phyloP scores from a whole-genome alignment of 2,113 vertebrate species.

The Misgurnus mizolepis region DNA sequence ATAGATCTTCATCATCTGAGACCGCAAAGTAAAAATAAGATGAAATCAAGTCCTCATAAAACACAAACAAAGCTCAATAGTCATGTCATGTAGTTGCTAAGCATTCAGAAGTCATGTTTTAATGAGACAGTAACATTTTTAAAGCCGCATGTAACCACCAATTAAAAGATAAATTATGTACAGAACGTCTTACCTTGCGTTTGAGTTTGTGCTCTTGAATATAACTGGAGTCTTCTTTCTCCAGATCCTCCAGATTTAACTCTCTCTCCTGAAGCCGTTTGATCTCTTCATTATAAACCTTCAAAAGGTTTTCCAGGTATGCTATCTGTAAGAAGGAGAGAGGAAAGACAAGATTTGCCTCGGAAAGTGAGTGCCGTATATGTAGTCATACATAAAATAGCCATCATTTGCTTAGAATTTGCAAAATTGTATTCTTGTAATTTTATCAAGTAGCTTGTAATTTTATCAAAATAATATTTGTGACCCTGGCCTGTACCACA shows the following conservation, averaged over 20 bases:
- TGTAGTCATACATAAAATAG: too few relatives aligned
- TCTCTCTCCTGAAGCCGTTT: constrained; percentile 82
- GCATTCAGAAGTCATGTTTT: too few relatives aligned
- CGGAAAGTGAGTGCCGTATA: not conserved
- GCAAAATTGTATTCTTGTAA: too few relatives aligned
- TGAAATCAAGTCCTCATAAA: too few relatives aligned
- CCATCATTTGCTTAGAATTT: too few relatives aligned
- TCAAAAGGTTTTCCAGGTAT: constrained; percentile 85
- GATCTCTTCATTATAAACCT: constrained; percentile 83
- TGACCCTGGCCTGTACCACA: too few relatives aligned
- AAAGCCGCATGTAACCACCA: too few relatives aligned
- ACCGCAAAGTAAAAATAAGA: not conserved
- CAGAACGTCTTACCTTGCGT: constrained; percentile 70
- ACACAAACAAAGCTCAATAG: not conserved
- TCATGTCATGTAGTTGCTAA: too few relatives aligned
- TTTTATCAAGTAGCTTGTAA: too few relatives aligned
- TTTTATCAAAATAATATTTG: too few relatives aligned
- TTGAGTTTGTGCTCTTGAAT: constrained; percentile 91
- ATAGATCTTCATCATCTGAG: constrained; percentile 86
- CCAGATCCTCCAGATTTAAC: constrained; percentile 80
- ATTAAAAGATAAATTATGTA: too few relatives aligned
- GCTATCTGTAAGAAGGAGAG: constrained; percentile 72
- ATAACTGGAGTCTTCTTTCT: constrained; percentile 80
- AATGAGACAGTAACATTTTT: too few relatives aligned
- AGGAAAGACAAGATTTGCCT: not conserved